Percentiles rank a stretch among this genome's conserved stretches.
Conservation (phyloP, 2,888 invertebrate species). For the Drosophila colorata region DNA sequence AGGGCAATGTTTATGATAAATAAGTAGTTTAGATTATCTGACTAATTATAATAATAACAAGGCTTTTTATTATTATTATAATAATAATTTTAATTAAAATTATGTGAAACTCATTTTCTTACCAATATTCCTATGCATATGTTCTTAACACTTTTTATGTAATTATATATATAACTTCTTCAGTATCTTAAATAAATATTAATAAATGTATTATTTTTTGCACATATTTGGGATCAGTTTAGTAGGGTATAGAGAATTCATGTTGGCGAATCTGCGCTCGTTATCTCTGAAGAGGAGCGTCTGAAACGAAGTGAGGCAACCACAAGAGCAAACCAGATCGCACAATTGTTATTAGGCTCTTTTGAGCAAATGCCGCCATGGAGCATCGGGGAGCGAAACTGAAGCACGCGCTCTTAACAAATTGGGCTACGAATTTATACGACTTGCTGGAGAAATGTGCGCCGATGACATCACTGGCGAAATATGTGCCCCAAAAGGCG, state of each 20-base stretch:
- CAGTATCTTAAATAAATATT: too few relatives aligned
- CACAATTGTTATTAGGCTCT: constrained; percentile 78
- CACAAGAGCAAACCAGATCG: constrained; percentile 62
- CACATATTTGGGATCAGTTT: not conserved
- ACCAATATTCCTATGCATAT: too few relatives aligned
- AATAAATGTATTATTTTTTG: not conserved
- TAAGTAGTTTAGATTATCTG: too few relatives aligned
- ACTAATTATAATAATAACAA: too few relatives aligned
- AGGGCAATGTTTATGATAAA: too few relatives aligned
- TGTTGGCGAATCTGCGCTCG: constrained; percentile 3
- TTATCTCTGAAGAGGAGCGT: constrained; percentile 54
- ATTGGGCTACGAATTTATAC: constrained; percentile 76
- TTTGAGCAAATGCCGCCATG: constrained; percentile 72
- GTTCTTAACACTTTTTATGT: too few relatives aligned
- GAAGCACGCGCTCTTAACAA: constrained; percentile 80
- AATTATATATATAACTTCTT: too few relatives aligned
- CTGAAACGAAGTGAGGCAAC: constrained; percentile 40
- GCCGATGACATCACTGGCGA: constrained; percentile 74
- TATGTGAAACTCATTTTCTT: too few relatives aligned
- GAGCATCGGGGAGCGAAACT: constrained; percentile 55
- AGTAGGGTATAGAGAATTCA: constrained; percentile 37
- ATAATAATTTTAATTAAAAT: too few relatives aligned
- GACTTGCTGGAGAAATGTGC: constrained; percentile 56
- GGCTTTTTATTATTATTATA: too few relatives aligned
- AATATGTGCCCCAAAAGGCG: constrained; percentile 76